A percentile compares a stretch with the other conserved stretches of the same genome.
Evolutionary conservation across 2,797 vertebrate genomes (phyloP).

Genomic region (Parauchenoglanis punctatus): DNA sequence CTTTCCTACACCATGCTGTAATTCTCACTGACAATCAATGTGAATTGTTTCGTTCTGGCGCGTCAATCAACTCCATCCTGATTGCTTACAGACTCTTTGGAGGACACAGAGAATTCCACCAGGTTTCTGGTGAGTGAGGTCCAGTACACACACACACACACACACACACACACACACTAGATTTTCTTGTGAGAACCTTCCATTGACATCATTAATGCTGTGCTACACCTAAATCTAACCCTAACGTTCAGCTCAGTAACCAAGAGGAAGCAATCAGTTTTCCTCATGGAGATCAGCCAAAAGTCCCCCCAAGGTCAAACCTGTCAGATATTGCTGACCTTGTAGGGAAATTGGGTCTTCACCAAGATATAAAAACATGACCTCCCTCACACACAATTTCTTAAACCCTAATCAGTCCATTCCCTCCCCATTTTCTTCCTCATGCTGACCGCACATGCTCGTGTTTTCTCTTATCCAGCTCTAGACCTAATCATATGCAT

Average conservation of each 20-base stretch:
- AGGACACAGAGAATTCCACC: constrained; percentile 53
- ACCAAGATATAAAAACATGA: background rate
- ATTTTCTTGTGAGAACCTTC: background rate
- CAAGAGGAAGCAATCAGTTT: background rate
- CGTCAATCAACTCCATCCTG: constrained; percentile 64
- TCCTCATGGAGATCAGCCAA: background rate
- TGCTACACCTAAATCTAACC: background rate
- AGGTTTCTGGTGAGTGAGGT: constrained; percentile 52
- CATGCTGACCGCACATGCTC: constrained; percentile 23
- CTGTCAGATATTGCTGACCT: background rate
- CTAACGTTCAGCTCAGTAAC: background rate
- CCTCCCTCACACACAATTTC: background rate
- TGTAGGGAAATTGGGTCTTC: background rate
- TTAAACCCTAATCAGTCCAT: constrained; percentile 44
- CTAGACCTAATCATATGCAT: constrained; percentile 17
- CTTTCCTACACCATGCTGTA: constrained; percentile 47
- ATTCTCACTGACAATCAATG: constrained; percentile 65
- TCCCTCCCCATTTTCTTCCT: constrained; percentile 23
- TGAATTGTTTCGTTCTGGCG: constrained; percentile 54
- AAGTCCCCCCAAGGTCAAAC: background rate
- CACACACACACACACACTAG: background rate
- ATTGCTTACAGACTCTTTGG: constrained; percentile 70
- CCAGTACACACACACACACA: constrained; percentile 29
- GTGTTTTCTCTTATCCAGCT: constrained; percentile 48
- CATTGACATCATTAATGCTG: background rate